Percentiles rank a stretch among this genome's conserved stretches.
Conservation (phyloP, 2,113 vertebrate species). For the Pangasianodon gigas region DNA sequence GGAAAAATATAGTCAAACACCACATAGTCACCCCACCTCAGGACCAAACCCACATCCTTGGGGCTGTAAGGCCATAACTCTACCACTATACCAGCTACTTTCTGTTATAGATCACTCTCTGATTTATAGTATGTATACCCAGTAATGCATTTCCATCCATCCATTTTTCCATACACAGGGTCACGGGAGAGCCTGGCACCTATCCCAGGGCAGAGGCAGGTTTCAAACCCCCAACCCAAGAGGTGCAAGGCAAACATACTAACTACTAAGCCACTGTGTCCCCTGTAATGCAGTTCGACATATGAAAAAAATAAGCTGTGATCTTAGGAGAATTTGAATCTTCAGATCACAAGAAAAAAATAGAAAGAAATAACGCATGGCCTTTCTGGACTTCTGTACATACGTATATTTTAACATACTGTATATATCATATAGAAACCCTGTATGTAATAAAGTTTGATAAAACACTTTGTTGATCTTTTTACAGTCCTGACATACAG, state of each 20-base stretch:
- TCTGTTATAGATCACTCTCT: neutral
- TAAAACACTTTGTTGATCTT: neutral
- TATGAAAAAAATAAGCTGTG: neutral
- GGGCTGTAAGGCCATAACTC: neutral
- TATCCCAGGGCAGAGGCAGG: too few species aligned
- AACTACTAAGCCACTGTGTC: too few species aligned
- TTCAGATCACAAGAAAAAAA: neutral
- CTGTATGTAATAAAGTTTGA: neutral
- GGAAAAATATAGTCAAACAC: neutral
- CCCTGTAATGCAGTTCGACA: neutral
- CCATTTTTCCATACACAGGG: too few species aligned
- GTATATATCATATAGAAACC: neutral
- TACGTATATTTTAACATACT: neutral
- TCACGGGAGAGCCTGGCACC: too few species aligned
- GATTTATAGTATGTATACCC: too few species aligned
- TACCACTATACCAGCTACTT: neutral
- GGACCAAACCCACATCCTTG: neutral
- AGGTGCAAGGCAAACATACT: too few species aligned
- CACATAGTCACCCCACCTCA: too few species aligned
- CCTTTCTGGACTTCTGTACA: neutral
- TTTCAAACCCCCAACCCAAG: too few species aligned
- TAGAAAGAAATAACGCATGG: neutral
- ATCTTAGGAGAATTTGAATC: neutral
- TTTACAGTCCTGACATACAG: neutral
- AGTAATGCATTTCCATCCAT: neutral